Evolutionary conservation across 2,888 invertebrate species (phyloP).

Genomic region (Agriotes lineatus): DNA sequence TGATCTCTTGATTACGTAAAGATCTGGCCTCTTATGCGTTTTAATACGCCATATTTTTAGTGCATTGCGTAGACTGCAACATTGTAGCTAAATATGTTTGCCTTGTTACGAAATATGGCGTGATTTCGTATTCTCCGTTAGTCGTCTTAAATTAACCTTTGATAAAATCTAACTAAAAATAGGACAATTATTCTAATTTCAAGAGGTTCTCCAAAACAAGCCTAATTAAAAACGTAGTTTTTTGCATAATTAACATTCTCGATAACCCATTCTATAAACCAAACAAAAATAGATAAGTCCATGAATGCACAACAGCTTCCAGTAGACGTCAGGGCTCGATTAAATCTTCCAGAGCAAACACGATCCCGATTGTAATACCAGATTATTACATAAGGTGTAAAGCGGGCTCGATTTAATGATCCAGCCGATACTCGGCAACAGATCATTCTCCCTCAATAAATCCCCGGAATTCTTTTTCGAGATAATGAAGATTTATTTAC

Average conservation of each 20-base stretch:
- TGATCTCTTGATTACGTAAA: too few species aligned
- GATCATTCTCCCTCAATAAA: constrained; percentile 6
- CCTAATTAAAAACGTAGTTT: not conserved
- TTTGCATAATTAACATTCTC: not conserved
- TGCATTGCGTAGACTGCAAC: too few species aligned
- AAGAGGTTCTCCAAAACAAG: not conserved
- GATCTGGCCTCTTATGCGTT: too few species aligned
- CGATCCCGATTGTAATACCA: not conserved
- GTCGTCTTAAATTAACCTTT: not conserved
- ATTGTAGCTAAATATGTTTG: too few species aligned
- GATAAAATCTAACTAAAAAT: not conserved
- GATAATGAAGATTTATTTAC: constrained; percentile 1
- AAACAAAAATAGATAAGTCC: too few species aligned
- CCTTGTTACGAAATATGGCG: too few species aligned
- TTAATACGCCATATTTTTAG: too few species aligned
- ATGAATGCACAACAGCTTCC: too few species aligned
- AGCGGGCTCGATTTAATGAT: constrained; percentile 1
- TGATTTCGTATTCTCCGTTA: not conserved
- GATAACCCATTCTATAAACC: not conserved
- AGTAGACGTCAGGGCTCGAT: not conserved
- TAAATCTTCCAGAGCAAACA: too few species aligned
- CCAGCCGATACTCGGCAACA: not conserved
- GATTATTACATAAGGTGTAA: not conserved
- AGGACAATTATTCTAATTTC: not conserved
- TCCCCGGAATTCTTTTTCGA: not conserved